Evolutionary conservation across 2,797 vertebrate species (phyloP).

Genomic region (Catamblyrhynchus diadema): DNA sequence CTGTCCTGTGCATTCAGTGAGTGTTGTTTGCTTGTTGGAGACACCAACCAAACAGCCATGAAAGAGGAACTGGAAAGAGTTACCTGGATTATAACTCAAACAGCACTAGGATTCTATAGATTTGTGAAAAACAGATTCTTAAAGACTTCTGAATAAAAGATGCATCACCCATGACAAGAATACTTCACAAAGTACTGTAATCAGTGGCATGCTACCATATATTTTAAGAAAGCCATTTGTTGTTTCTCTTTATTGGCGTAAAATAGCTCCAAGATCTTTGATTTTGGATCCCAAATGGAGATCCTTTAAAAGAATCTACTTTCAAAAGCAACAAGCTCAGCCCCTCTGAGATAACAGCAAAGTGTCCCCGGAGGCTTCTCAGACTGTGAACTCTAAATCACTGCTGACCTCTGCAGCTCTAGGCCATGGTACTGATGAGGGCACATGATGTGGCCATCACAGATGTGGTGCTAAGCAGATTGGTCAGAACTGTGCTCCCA

Average conservation of each 20-base stretch:
- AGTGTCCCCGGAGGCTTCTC: not conserved
- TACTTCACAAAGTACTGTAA: not conserved
- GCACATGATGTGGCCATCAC: not conserved
- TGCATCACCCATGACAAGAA: not conserved
- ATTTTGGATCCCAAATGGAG: not conserved
- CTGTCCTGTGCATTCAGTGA: not conserved
- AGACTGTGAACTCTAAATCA: not conserved
- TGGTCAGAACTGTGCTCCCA: not conserved
- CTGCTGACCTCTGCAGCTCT: not conserved
- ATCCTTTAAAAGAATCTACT: not conserved
- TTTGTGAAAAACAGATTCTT: not conserved
- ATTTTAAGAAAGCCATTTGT: not conserved
- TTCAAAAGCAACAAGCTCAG: not conserved
- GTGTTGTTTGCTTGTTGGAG: not conserved
- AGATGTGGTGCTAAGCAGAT: not conserved
- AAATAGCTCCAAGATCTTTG: not conserved
- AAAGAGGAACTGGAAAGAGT: not conserved
- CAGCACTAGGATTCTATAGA: accelerated
- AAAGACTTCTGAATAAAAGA: not conserved
- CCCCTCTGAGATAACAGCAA: not conserved
- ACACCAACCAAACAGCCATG: not conserved
- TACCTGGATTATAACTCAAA: not conserved
- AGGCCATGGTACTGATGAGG: not conserved
- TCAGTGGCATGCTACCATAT: no score
- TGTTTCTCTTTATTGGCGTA: not conserved